A percentile compares a stretch with the other conserved stretches of the same genome.
These are phyloP conservation scores for Irena cyanogastra DNA, from an alignment of 2,113 vertebrate species.

Conservation along the genomic window DNA sequence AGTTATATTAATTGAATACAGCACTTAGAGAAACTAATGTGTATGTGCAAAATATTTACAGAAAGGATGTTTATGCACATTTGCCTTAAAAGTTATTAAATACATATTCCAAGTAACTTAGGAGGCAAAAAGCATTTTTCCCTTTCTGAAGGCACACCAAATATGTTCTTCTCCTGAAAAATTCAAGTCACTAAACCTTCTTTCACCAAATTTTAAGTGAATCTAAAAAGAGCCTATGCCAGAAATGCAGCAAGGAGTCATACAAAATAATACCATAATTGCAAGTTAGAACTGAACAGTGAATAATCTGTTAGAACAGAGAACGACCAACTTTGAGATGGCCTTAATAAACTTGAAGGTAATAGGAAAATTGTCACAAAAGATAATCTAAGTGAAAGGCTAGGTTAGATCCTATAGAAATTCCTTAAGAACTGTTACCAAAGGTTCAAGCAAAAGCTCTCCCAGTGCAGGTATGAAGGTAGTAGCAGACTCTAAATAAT, in stretches of 20 bases:
- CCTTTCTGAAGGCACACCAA: not conserved
- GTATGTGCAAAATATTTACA: not conserved
- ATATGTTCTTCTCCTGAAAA: not conserved
- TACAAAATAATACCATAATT: not conserved
- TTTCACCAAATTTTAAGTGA: not conserved
- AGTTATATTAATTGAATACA: not conserved
- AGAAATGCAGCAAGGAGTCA: not conserved
- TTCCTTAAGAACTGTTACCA: not conserved
- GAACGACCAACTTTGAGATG: not conserved
- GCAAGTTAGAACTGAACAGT: not conserved
- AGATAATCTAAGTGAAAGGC: not conserved
- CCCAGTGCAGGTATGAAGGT: not conserved
- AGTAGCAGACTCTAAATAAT: not conserved
- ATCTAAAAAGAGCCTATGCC: not conserved
- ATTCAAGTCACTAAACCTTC: not conserved
- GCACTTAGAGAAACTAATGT: not conserved
- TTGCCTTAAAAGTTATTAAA: not conserved
- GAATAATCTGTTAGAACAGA: not conserved
- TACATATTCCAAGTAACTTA: not conserved
- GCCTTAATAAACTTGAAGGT: not conserved
- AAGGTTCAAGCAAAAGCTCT: not conserved
- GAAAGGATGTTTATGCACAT: not conserved
- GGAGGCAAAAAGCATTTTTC: not conserved
- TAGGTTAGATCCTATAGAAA: not conserved
- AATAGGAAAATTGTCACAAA: not conserved